Base-by-base conservation (phyloP, 2,888 invertebrate genomes). In the Muscina levida region DNA sequence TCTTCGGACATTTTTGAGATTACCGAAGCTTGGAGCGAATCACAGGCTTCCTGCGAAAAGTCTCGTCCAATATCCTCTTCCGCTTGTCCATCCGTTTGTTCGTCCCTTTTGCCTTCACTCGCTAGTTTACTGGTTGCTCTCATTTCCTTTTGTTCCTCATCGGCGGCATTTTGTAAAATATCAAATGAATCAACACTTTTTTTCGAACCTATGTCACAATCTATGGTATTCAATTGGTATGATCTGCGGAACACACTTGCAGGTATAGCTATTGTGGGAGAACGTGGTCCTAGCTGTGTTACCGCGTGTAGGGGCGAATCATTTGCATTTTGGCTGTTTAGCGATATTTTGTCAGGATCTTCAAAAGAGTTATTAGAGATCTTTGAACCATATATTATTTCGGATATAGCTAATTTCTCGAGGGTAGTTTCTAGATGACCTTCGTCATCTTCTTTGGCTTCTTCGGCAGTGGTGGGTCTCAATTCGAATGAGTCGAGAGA, bases 201-300 rank as follows among this genome's bases (percentile, higher is more conserved):
- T 79, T 92, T 93, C 37, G 93, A 93, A 2, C 93, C 93, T 57
- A 94, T 92, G 82, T 93, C 93, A 83, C 93, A 94, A 79, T 92
- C 93, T 57, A 93, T 93, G 81, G 92, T 92, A 84, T 91, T 92
- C 13, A 93, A 88, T 71, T 93, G 92, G 65, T 90, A 90, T 22
- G 89, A 88, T 73, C 89, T 87, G 3, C 88, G 85, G 15, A 89
- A 88, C 1, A 70, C 79, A 24, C 85, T 92, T 0, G 83, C 53
- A 92, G 95, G 95, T 84, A 95, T 95, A n/a, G 94, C 93, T 86
- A 95, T 95, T 0, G 93, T 93, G 3, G 95, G 95, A 0, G 95
- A 94, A 83, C 92, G 92, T 2, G 89, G 88, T 48, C 88, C 89
- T 46, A 84, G 57, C 74, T 82, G 51, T 83, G 2, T 39, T 1